A percentile compares a stretch with the other conserved stretches of the same genome.
Evolutionary conservation across 2,113 vertebrate species (phyloP).

Genomic region (Siniperca knerii): DNA sequence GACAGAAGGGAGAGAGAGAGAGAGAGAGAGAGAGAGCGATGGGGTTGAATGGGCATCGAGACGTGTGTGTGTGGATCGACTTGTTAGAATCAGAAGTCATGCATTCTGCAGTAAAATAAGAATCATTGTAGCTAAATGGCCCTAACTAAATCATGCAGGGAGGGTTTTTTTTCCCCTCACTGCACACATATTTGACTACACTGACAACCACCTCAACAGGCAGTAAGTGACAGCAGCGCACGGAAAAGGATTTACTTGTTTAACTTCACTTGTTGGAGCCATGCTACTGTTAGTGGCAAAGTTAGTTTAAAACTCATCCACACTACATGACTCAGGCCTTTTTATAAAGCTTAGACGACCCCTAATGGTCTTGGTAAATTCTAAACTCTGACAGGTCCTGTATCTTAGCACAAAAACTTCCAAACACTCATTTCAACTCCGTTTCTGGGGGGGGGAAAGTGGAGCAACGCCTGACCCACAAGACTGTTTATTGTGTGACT

Average conservation of each 20-base stretch:
- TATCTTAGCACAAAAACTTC: neutral
- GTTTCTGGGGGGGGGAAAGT: neutral
- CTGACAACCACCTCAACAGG: slow-evolving; percentile 8
- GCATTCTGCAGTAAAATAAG: slow-evolving; percentile 10
- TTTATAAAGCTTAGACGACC: neutral
- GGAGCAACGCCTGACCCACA: neutral
- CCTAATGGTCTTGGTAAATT: slow-evolving; percentile 6
- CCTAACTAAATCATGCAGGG: neutral
- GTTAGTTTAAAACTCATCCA: neutral
- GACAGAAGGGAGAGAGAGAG: neutral
- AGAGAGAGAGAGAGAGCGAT: neutral
- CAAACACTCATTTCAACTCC: neutral
- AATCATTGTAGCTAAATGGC: neutral
- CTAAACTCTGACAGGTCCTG: neutral
- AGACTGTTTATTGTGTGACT: neutral
- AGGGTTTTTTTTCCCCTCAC: neutral
- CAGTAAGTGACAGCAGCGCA: neutral
- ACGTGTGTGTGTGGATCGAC: neutral
- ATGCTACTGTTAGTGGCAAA: neutral
- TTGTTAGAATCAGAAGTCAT: neutral
- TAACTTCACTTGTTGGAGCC: slow-evolving; percentile 17
- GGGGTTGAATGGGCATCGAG: neutral
- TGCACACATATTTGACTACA: neutral
- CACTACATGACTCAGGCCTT: neutral
- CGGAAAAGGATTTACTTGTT: slow-evolving; percentile 5